Percentiles rank a stretch among this genome's conserved stretches.
These are phyloP conservation scores for Gymnoscopelus microlampas DNA, from an alignment of 2,797 vertebrate species.

Conservation along the genomic window DNA sequence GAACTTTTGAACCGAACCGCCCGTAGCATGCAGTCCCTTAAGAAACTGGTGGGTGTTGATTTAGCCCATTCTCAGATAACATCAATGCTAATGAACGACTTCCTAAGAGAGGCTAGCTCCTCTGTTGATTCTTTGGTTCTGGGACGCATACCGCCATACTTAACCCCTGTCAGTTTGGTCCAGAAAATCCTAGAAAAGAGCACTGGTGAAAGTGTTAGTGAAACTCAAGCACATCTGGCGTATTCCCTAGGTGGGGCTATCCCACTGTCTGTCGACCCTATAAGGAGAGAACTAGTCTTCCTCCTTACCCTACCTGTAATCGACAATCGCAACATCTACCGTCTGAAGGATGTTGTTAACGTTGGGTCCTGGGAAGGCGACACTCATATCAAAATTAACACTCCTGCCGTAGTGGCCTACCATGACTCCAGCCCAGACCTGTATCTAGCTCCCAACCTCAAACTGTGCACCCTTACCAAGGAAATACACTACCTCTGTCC, in stretches of 20 bases:
- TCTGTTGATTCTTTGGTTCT: not conserved
- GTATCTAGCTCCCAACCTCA: slow-evolving; percentile 1
- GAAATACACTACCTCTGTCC: slow-evolving; percentile 16
- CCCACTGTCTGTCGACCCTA: not conserved
- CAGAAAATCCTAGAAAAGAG: not conserved
- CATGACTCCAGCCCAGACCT: not conserved
- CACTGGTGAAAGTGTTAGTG: no score
- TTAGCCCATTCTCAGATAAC: not conserved
- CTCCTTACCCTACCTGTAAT: not conserved
- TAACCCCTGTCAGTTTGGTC: not conserved
- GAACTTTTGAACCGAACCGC: not conserved
- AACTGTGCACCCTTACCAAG: slow-evolving; percentile 8
- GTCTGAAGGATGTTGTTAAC: not conserved
- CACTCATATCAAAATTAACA: not conserved
- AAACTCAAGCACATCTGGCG: not conserved
- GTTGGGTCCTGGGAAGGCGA: not conserved
- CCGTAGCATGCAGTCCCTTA: not conserved
- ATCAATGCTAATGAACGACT: not conserved
- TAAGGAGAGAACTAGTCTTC: not conserved
- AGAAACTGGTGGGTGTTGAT: not conserved
- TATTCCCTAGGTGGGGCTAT: not conserved
- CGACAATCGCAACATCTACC: not conserved
- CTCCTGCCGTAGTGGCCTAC: not conserved
- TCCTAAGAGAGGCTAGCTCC: not conserved
- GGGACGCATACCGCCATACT: not conserved